phyloP scores from a whole-genome alignment of 2,888 invertebrate species.

The Epinotia brunnichana region DNA sequence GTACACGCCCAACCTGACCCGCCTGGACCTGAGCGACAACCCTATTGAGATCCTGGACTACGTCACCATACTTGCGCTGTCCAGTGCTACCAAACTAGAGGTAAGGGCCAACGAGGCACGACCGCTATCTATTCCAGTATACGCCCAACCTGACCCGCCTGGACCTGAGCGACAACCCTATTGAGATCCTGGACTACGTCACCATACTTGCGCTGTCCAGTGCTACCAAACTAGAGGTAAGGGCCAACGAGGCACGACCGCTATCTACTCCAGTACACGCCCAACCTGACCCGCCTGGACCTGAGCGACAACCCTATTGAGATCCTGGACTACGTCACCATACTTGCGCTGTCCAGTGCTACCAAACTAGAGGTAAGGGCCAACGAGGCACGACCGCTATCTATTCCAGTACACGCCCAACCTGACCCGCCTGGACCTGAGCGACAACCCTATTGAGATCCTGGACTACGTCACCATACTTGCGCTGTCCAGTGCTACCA shows the following conservation, averaged over 20 bases:
- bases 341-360: conserved; percentile 82
- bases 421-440: background rate
- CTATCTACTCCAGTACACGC: background rate
- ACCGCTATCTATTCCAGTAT: background rate
- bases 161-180: conserved; percentile 73
- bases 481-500: conserved; percentile 81
- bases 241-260: background rate
- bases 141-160: background rate
- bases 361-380: conserved; percentile 80
- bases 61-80: conserved; percentile 83
- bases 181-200: conserved; percentile 84
- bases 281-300: background rate
- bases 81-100: conserved; percentile 81
- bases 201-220: conserved; percentile 84
- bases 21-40: conserved; percentile 85
- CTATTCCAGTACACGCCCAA: background rate
- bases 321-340: conserved; percentile 84
- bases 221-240: conserved; percentile 82
- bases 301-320: conserved; percentile 81
- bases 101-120: conserved; percentile 60
- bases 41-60: conserved; percentile 84
- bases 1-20: conserved; percentile 85
- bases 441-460: conserved; percentile 83
- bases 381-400: background rate
- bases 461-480: conserved; percentile 84